Base-by-base conservation (phyloP, 2,113 vertebrate species). In the Cyanistes caeruleus region DNA sequence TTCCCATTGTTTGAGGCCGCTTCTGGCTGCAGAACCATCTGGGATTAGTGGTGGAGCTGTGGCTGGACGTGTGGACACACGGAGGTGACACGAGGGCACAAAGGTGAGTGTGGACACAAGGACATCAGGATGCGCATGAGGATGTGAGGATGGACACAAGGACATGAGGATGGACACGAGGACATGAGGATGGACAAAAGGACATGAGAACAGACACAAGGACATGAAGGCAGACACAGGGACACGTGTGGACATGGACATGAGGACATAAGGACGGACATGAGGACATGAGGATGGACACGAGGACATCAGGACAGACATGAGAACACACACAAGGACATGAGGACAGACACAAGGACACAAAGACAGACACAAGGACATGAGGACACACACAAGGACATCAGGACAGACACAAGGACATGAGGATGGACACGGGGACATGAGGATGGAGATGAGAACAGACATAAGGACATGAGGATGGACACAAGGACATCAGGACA, bases 401-500 rank as follows among this genome's bases (percentile, higher is more conserved):
- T 70, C 35, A 22, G 24, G 9, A 7, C 21, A 43, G 28, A 44
- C 63, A 46, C 13, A 1, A 9, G 30, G 64, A 46, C 30, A 6
- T 24, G 22, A n/a, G 15, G 5, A 3, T 49, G 44, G 35, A 72
- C 68, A 41, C 14, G 3, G 7, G 35, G 68, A 72, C 8, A 3
- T 33, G 22, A 46, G 21, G 33, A 11, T 25, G 35, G 68, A 72
- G 6, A 3, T 33, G 22, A 46, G 21, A 22, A 11, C 24, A n/a
- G 25, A 14, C 33, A 35, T 8, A 2, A 11, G 46, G 18, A 37
- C 7, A 1, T 41, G 14, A 35, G 24, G 39, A 39, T 12, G 11
- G 39, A 39, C 37, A 39, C 7, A 1, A 11, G 15, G 7, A 17
- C 1, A 1, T 6, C 25, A 35, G 3, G 22, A 11, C 10, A 37